A percentile compares a stretch with the other conserved stretches of the same genome.
Conservation (phyloP, 2,888 invertebrate genomes). For the Pollenia angustigena region DNA sequence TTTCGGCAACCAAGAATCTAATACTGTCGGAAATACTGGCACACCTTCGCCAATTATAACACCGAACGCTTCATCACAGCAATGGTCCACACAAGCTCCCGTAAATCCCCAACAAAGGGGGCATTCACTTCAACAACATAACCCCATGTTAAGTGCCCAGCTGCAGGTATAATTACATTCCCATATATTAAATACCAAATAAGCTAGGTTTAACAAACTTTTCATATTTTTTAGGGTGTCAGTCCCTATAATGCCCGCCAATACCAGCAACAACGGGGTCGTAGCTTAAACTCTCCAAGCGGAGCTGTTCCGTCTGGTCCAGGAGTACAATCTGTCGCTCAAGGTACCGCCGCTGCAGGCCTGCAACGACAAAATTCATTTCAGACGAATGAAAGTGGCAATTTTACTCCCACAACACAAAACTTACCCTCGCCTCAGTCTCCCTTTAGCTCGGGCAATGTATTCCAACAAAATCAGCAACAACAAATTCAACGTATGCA, state of each 20-base stretch:
- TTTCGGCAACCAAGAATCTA: constrained; percentile 77
- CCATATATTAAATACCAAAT: no score
- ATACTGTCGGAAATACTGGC: constrained; percentile 55
- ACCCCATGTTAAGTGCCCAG: constrained; percentile 95
- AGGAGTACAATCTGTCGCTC: constrained; percentile 68
- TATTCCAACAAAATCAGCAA: constrained; percentile 79
- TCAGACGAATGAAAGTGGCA: constrained; percentile 76
- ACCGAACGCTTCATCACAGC: constrained; percentile 76
- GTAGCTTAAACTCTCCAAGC: constrained; percentile 83
- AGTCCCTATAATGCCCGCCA: constrained; percentile 82
- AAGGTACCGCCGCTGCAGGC: constrained; percentile 68
- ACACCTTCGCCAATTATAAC: constrained; percentile 83
- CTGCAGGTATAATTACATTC: constrained; percentile 87
- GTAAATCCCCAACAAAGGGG: constrained; percentile 75
- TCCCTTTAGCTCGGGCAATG: constrained; percentile 79
- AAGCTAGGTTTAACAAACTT: background rate
- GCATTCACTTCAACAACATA: constrained; percentile 90
- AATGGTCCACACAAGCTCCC: constrained; percentile 77
- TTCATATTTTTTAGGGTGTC: constrained; percentile 77
- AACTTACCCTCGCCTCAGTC: constrained; percentile 81
- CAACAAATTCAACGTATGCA: constrained; percentile 83
- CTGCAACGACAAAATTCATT: constrained; percentile 84
- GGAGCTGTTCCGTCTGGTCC: constrained; percentile 77
- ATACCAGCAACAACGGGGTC: constrained; percentile 81
- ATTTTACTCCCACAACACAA: constrained; percentile 76